Evolutionary conservation across 2,797 vertebrate genomes (phyloP).

Genomic region (Ptychobarbus kaznakovi): DNA sequence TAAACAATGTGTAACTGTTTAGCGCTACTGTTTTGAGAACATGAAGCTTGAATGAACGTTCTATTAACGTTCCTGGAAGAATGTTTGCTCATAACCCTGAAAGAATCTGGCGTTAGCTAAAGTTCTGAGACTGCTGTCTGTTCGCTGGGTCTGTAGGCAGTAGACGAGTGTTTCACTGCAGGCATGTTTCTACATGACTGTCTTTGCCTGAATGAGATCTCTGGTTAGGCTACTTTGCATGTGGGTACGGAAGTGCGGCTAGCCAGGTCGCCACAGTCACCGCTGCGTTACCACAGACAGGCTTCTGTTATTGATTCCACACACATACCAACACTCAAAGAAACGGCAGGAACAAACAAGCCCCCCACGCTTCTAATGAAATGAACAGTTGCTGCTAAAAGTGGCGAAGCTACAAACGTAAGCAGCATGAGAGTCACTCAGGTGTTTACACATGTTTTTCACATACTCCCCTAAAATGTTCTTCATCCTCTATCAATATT

Average conservation of each 20-base stretch:
- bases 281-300: slow-evolving; percentile 52
- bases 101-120: neutral
- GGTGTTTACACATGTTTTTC: neutral
- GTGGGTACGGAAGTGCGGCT: slow-evolving; percentile 52
- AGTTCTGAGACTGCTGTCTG: neutral
- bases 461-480: neutral
- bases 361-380: neutral
- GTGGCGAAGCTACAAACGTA: neutral
- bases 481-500: neutral
- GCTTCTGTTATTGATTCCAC: slow-evolving; percentile 33
- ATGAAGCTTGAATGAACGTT: neutral
- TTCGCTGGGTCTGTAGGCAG: neutral
- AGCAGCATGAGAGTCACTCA: neutral
- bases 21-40: neutral
- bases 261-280: slow-evolving; percentile 56
- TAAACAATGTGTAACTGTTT: neutral
- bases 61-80: neutral
- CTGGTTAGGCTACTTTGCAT: slow-evolving; percentile 60
- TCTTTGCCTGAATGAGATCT: slow-evolving; percentile 46
- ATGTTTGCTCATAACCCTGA: neutral
- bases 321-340: neutral
- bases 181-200: slow-evolving; percentile 42
- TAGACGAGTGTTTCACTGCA: neutral
- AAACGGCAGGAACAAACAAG: neutral
- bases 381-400: neutral